Evolutionary conservation across 2,797 vertebrate genomes (phyloP), one percentile per base, ranked within the genome.

Genomic region (Sebastolobus alascanus): DNA sequence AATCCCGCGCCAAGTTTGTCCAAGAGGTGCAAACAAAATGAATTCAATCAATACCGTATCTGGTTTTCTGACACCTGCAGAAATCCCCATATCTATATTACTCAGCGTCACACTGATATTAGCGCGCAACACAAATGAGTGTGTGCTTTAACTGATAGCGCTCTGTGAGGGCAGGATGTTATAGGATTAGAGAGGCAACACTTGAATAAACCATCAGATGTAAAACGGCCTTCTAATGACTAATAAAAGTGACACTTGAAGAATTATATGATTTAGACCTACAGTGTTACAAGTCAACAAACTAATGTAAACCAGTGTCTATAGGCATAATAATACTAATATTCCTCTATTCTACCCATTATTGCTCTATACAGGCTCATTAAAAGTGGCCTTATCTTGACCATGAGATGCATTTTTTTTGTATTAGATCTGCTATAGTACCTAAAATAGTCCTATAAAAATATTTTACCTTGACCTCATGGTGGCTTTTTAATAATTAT

Each of bases 21-120:
- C 52, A 54, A 50, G 27, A 27, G 18, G 54, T 4, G 29, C 59
- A 27, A 60, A 25, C 67, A 40, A 14, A 40, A 70, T 9, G 6
- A 68, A 78, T 80, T 82, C 33, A 83, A 74, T 90, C 86, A 84
- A 85, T 75, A 38, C 38, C 79, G 18, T 93, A 94, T 93, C 94
- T 90, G 13, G 18, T 71, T 77, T 72, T 79, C 12, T 80, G 77
- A 92, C 90, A 90, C 89, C 85, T 87, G 63, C 78, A 85, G 73
- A 87, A 87, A 86, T 84, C 89, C 77, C 66, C 90, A 73, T 94
- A 94, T 94, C 93, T 92, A 85, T 90, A 89, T 88, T 84, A 91
- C 85, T 85, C 72, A 50, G 80, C 58, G 82, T 79, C 72, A 84
- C 69, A 59, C 85, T 88, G 91, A 91, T 94, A 94, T 94, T 94